Conservation (phyloP, 1,140 invertebrate species). For the Pogonus chalceus region DNA sequence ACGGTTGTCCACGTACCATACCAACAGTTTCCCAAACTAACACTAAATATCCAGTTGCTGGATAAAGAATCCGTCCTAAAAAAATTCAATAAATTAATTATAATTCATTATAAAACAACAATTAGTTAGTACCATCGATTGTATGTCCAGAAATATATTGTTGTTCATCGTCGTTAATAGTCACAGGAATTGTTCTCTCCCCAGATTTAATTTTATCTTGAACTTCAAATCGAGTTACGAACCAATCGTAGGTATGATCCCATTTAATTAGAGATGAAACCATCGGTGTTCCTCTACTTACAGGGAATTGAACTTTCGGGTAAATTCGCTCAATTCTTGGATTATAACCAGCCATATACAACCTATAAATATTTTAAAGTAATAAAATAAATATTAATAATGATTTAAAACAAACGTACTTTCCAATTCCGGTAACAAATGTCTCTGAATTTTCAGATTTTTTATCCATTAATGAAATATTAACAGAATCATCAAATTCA, state of each 20-base stretch:
- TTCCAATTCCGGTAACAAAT: neutral
- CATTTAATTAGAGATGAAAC: slow-evolving; percentile 50
- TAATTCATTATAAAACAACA: neutral
- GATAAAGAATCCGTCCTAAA: slow-evolving; percentile 69
- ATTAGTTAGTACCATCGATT: slow-evolving; percentile 72
- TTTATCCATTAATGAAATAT: neutral
- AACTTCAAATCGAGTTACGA: slow-evolving; percentile 22
- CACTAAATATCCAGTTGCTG: slow-evolving; percentile 77
- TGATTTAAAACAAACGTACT: neutral
- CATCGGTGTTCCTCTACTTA: slow-evolving; percentile 50
- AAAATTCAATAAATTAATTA: slow-evolving; percentile 10
- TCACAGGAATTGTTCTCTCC: slow-evolving; percentile 45
- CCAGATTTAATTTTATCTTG: slow-evolving; percentile 38
- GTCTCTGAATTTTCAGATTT: neutral
- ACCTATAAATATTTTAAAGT: slow-evolving; percentile 31
- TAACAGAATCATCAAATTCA: slow-evolving; percentile 32
- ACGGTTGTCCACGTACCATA: slow-evolving; percentile 57
- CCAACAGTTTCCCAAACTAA: slow-evolving; percentile 83
- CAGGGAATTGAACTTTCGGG: slow-evolving; percentile 45
- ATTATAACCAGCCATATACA: slow-evolving; percentile 47
- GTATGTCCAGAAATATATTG: slow-evolving; percentile 74
- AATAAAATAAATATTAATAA: neutral
- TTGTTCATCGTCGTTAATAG: slow-evolving; percentile 56
- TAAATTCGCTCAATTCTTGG: slow-evolving; percentile 44
- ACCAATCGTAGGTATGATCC: slow-evolving; percentile 48